phyloP scores from a whole-genome alignment of 2,113 vertebrate species.

The Lagopus muta region DNA sequence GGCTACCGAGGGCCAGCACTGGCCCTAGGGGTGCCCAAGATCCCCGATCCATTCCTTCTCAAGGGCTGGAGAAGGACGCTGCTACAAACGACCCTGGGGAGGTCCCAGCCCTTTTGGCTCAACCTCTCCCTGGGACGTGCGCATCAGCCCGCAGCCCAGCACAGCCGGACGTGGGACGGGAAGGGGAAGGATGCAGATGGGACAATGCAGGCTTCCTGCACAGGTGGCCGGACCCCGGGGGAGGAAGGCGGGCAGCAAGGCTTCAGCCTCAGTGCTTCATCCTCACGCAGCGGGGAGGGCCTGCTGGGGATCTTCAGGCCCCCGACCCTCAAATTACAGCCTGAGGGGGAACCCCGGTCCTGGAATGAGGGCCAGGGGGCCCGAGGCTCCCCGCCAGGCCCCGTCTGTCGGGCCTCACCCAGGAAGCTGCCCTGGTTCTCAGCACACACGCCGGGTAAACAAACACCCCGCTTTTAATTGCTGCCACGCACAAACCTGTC shows the following conservation, averaged over 20 bases:
- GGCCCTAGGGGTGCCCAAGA: not conserved
- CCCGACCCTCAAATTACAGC: not conserved
- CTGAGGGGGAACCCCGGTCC: not conserved
- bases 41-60: not conserved
- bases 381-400: not conserved
- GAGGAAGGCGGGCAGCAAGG: slow-evolving; percentile 1
- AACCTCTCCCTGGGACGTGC: not conserved
- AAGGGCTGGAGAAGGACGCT: not conserved
- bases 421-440: slow-evolving; percentile 66
- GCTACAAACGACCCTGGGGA: not conserved
- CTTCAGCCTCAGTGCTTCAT: not conserved
- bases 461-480: slow-evolving; percentile 70
- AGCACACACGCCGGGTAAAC: slow-evolving; percentile 51
- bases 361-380: no score
- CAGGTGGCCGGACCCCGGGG: slow-evolving; percentile 40
- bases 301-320: no score
- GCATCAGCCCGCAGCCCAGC: not conserved
- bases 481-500: slow-evolving; percentile 68
- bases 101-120: not conserved
- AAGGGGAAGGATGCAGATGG: slow-evolving; percentile 39
- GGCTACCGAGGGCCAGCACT: no score
- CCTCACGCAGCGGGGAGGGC: not conserved
- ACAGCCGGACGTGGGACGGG: slow-evolving; percentile 8
- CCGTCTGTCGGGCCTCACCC: slow-evolving; percentile 30
- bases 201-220: slow-evolving; percentile 61